Conservation (phyloP, 2,113 vertebrate genomes). For the Opisthocomus hoazin region DNA sequence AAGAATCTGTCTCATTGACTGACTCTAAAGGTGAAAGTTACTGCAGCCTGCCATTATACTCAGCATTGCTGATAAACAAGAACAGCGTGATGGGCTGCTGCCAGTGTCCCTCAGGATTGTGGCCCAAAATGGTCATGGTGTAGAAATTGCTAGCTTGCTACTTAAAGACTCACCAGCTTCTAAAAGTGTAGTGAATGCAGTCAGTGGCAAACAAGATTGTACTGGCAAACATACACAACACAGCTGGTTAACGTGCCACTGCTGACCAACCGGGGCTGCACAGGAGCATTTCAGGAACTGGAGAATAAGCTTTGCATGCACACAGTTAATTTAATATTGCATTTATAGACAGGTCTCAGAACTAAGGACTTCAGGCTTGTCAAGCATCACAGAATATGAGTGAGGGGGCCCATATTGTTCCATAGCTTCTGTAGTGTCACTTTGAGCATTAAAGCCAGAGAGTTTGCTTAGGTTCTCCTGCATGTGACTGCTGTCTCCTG, state of each 20-base stretch:
- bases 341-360: background rate
- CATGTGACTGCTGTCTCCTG: background rate
- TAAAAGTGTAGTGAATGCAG: background rate
- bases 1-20: background rate
- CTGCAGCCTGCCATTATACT: background rate
- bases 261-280: background rate
- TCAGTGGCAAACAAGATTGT: fast-evolving
- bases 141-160: background rate
- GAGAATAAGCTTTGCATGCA: background rate
- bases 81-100: background rate
- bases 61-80: background rate
- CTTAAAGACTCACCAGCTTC: background rate
- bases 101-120: background rate
- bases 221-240: fast-evolving
- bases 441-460: background rate
- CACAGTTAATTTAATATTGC: background rate
- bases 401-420: background rate
- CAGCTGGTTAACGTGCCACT: background rate
- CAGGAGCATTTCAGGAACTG: background rate
- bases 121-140: background rate
- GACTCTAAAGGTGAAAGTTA: background rate
- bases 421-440: background rate
- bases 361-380: background rate
- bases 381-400: background rate
- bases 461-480: background rate